Evolutionary conservation across 2,888 invertebrate genomes (phyloP).

Genomic region (Unio pictorum): DNA sequence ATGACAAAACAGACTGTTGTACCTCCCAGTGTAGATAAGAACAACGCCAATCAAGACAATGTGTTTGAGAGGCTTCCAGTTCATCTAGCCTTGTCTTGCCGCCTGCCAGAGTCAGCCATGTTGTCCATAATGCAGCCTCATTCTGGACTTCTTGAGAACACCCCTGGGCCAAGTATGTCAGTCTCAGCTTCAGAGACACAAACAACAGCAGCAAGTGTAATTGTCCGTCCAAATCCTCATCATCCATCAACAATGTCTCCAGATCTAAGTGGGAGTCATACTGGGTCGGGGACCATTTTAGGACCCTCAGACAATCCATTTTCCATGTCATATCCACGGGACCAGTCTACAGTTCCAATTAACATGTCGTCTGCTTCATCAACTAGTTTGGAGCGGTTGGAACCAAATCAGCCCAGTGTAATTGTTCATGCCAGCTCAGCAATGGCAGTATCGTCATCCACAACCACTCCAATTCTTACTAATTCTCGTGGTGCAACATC

Average conservation of each 20-base stretch:
- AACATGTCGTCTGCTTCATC: constrained; percentile 1
- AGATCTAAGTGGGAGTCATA: neutral
- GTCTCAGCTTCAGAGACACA: constrained; percentile 6
- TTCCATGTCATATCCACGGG: constrained; percentile 8
- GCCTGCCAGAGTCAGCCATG: constrained; percentile 31
- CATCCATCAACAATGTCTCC: constrained; percentile 11
- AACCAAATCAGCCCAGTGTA: constrained; percentile 64
- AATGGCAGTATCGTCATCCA: constrained; percentile 12
- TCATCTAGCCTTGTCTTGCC: constrained; percentile 75
- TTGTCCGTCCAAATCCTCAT: constrained; percentile 37
- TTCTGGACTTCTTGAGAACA: constrained; percentile 8
- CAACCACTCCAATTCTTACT: neutral
- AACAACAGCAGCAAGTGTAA: constrained; percentile 40
- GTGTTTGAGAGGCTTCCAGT: constrained; percentile 84
- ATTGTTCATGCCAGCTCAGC: constrained; percentile 68
- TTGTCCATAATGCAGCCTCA: constrained; percentile 10
- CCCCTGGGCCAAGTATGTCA: constrained; percentile 11
- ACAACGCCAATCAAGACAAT: constrained; percentile 23
- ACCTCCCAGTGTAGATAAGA: constrained; percentile 23
- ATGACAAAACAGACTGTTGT: constrained; percentile 59
- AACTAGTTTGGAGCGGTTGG: constrained; percentile 12
- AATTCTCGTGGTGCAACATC: too few relatives aligned
- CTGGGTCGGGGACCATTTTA: neutral
- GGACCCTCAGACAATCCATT: constrained; percentile 1
- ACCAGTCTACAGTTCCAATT: neutral